Evolutionary conservation across 2,797 vertebrate genomes (phyloP).

Genomic region (Emydoidea blandingii): DNA sequence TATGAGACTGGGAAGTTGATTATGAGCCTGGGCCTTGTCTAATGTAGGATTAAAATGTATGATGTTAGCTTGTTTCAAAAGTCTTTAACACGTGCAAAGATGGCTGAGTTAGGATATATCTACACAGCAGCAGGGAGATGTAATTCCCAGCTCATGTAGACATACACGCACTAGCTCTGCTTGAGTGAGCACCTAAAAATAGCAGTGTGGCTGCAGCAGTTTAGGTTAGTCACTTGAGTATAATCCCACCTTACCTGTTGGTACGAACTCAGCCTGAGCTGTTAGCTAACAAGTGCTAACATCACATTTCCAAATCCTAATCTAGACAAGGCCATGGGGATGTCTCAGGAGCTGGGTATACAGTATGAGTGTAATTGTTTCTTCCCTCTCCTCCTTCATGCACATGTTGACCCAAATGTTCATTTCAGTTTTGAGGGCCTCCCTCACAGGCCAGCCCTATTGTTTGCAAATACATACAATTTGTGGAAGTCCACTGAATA

Average conservation of each 20-base stretch:
- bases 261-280: background rate
- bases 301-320: slow-evolving; percentile 41
- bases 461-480: background rate
- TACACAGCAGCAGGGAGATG: background rate
- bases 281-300: slow-evolving; percentile 47
- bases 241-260: too few relatives aligned
- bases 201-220: too few relatives aligned
- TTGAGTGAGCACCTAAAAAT: too few relatives aligned
- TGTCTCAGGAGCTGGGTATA: background rate
- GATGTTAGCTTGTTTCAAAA: background rate
- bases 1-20: background rate
- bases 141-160: background rate
- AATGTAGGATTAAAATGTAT: background rate
- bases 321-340: background rate
- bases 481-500: background rate
- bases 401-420: slow-evolving; percentile 20
- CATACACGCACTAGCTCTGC: too few relatives aligned
- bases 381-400: background rate
- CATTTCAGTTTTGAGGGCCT: slow-evolving; percentile 12
- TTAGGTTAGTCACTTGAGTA: too few relatives aligned
- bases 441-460: background rate
- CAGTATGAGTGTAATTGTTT: background rate
- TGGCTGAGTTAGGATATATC: background rate
- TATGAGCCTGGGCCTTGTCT: too few relatives aligned
- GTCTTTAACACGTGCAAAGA: background rate